phyloP scores from a whole-genome alignment of 2,888 invertebrate genomes.

The Synanthedon formicaeformis region DNA sequence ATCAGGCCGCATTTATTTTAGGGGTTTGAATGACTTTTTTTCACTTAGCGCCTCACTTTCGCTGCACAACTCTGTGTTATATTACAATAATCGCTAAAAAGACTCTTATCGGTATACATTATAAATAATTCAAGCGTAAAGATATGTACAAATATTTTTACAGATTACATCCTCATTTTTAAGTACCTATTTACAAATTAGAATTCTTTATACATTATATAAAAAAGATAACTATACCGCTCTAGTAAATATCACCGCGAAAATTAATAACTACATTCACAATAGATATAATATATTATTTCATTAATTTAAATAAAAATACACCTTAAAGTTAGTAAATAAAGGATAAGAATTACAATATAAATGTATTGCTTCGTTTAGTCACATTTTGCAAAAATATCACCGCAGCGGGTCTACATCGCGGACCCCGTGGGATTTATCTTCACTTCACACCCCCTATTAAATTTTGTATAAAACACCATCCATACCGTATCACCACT shows the following conservation, averaged over 20 bases:
- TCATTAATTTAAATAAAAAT: constrained; percentile 51
- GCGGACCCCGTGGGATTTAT: constrained; percentile 21
- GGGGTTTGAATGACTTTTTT: neutral
- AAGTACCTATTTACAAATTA: constrained; percentile 72
- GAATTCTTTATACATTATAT: constrained; percentile 68
- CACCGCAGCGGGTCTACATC: constrained; percentile 52
- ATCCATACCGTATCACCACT: constrained; percentile 45
- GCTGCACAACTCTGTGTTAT: neutral
- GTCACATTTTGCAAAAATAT: constrained; percentile 79
- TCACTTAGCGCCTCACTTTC: neutral
- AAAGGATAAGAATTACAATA: constrained; percentile 75
- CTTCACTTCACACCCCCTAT: constrained; percentile 18
- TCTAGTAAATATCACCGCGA: constrained; percentile 67
- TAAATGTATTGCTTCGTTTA: constrained; percentile 81
- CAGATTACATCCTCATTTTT: constrained; percentile 54
- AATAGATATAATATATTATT: constrained; percentile 61
- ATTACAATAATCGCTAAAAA: neutral
- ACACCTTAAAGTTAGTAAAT: constrained; percentile 62
- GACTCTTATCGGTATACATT: constrained; percentile 45
- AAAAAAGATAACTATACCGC: constrained; percentile 66
- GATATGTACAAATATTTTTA: constrained; percentile 70
- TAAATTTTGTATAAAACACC: constrained; percentile 57
- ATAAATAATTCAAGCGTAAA: constrained; percentile 69
- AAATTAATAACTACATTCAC: constrained; percentile 66
- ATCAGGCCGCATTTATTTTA: no score